phyloP scores from a whole-genome alignment of 2,797 vertebrate species.

The Chaenodraco wilsoni region DNA sequence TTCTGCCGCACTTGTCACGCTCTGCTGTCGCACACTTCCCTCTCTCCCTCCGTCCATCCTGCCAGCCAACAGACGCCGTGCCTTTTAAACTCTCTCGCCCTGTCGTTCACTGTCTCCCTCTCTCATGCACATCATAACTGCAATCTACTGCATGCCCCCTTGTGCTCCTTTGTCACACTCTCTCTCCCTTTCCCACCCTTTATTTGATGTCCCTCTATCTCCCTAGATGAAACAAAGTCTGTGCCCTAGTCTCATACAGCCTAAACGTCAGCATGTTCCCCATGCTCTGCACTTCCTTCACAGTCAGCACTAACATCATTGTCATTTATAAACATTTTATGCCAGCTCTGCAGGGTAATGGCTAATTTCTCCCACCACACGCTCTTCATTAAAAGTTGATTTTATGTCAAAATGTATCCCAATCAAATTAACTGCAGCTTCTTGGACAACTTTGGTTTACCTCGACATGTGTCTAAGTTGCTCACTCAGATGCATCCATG shows the following conservation, averaged over 20 bases:
- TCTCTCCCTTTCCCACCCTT: conserved; percentile 1
- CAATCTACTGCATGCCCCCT: conserved; percentile 30
- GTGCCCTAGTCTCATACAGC: conserved; percentile 49
- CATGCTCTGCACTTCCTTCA: conserved; percentile 63
- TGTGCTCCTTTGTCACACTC: conserved; percentile 19
- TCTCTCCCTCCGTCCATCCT: conserved; percentile 66
- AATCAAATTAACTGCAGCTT: conserved; percentile 86
- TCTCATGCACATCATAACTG: conserved; percentile 61
- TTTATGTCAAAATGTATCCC: conserved; percentile 91
- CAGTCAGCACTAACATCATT: conserved; percentile 75
- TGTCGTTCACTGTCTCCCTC: conserved; percentile 73
- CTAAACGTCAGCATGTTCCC: conserved; percentile 61
- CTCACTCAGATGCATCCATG: conserved; percentile 52
- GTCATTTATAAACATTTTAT: conserved; percentile 86
- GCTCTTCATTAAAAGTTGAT: conserved; percentile 94
- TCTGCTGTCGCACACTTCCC: conserved; percentile 66
- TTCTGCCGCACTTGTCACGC: conserved; percentile 80
- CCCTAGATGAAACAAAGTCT: conserved; percentile 48
- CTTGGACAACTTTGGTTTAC: conserved; percentile 81
- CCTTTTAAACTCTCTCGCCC: conserved; percentile 74
- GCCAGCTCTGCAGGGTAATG: conserved; percentile 79
- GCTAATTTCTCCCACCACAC: conserved; percentile 87
- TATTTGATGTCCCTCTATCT: conserved; percentile 12
- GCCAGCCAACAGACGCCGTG: conserved; percentile 74
- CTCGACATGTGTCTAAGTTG: conserved; percentile 55